Percentiles rank a stretch among this genome's conserved stretches.
Evolutionary conservation across 2,113 vertebrate genomes (phyloP).

Genomic region (Alexandromys fortis): DNA sequence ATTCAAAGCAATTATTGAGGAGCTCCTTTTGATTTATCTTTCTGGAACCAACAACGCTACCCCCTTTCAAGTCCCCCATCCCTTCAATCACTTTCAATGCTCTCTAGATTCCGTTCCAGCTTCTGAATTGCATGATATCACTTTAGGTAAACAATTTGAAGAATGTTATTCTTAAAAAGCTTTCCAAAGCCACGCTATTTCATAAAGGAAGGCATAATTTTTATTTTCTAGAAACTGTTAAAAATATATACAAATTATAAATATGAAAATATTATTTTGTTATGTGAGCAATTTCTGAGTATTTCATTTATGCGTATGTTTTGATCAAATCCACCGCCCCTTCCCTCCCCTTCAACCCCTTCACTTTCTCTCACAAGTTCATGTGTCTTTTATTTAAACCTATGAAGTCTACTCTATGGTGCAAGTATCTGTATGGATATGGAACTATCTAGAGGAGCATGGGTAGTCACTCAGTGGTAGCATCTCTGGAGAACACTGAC

Average conservation of each 20-base stretch:
- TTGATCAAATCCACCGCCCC: not conserved
- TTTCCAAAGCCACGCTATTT: not conserved
- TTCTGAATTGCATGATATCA: conserved; percentile 25
- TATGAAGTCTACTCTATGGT: not conserved
- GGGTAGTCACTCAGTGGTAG: too few species aligned
- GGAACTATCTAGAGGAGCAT: not conserved
- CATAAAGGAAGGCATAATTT: not conserved
- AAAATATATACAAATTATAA: not conserved
- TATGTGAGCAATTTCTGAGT: not conserved
- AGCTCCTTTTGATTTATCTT: not conserved
- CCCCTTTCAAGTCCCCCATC: not conserved
- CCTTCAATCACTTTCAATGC: not conserved
- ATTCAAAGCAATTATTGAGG: not conserved
- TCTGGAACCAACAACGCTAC: not conserved
- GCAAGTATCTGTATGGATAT: too few species aligned
- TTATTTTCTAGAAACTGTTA: not conserved
- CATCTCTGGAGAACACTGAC: not conserved
- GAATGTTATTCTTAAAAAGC: not conserved
- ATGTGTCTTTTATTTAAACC: not conserved
- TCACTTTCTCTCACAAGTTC: not conserved
- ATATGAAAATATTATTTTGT: not conserved
- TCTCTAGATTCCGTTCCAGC: not conserved
- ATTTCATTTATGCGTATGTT: not conserved
- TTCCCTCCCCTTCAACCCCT: not conserved
- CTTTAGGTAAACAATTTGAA: not conserved